A percentile compares a stretch with the other conserved stretches of the same genome.
phyloP scores from a whole-genome alignment of 2,797 vertebrate species.

The Sciurus vulgaris region DNA sequence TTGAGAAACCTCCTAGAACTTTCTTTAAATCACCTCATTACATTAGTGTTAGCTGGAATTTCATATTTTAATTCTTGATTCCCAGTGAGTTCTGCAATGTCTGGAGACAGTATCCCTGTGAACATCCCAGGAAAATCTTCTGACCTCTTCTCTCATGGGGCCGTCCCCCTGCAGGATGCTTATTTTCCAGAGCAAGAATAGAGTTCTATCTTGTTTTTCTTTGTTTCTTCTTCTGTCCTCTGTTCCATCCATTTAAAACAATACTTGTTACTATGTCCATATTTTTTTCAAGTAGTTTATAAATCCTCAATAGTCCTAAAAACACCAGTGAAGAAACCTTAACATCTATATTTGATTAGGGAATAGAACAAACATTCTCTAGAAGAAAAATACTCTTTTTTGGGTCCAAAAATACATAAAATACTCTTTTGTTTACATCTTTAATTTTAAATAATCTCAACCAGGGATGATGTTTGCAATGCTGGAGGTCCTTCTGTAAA shows the following conservation, averaged over 20 bases:
- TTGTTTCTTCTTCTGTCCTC: neutral
- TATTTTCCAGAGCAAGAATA: neutral
- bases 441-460: neutral
- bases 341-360: slow-evolving; percentile 22
- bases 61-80: neutral
- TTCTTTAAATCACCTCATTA: neutral
- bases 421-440: neutral
- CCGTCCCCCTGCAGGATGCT: neutral
- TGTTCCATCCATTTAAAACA: neutral
- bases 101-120: neutral
- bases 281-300: neutral
- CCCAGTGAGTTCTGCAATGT: neutral
- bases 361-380: neutral
- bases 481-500: neutral
- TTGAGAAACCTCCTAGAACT: neutral
- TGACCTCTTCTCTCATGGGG: neutral
- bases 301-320: slow-evolving; percentile 32
- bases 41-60: neutral
- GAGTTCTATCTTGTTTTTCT: neutral
- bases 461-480: neutral
- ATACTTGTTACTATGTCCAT: neutral
- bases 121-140: neutral
- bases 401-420: neutral
- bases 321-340: neutral
- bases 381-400: slow-evolving; percentile 6